Conservation (phyloP, 2,888 invertebrate species). For the Cancer borealis region DNA sequence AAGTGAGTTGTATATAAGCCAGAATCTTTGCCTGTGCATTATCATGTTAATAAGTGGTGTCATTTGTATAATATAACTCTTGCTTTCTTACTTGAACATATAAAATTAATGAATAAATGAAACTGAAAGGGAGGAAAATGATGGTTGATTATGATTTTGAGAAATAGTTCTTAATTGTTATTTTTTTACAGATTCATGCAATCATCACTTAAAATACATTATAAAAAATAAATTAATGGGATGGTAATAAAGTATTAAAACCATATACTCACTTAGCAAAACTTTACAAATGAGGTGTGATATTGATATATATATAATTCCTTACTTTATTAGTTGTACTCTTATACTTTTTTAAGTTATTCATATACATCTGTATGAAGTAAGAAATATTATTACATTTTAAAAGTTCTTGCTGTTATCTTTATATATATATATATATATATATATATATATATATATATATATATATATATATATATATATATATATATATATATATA, state of each 20-base stretch:
- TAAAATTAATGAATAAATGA: neutral
- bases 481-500: too few relatives aligned
- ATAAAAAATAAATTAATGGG: conserved; percentile 10
- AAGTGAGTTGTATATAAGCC: neutral
- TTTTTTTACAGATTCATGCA: neutral
- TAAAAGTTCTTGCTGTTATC: neutral
- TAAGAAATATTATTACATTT: neutral
- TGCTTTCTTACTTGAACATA: neutral
- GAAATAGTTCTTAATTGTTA: conserved; percentile 12
- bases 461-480: neutral
- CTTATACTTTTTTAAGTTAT: conserved; percentile 7
- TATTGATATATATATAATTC: neutral
- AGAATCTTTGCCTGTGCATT: neutral
- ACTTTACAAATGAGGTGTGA: neutral
- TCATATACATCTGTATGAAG: neutral
- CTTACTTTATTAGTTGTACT: conserved; percentile 43
- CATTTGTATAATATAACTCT: neutral
- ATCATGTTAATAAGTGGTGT: neutral
- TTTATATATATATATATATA: neutral
- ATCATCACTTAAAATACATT: conserved; percentile 27
- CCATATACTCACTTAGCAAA: conserved; percentile 4
- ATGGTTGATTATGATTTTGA: conserved; percentile 14
- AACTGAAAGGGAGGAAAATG: neutral
- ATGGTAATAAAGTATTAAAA: conserved; percentile 27
- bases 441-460: neutral